Evolutionary conservation across 2,797 vertebrate genomes (phyloP).

Genomic region (Coregonus sp.): DNA sequence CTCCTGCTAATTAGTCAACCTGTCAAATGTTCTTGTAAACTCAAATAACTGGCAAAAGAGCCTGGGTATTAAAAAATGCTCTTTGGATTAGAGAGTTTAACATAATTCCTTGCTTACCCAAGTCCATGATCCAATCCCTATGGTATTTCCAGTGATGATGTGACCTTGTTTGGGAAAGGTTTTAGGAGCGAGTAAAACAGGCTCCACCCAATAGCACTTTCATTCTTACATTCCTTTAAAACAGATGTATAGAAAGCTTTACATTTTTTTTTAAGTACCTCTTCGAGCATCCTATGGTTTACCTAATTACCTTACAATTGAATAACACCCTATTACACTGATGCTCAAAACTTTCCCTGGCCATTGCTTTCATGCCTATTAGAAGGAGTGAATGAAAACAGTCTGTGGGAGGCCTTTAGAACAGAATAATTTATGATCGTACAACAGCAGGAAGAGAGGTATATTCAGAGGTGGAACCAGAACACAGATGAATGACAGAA

Average conservation of each 20-base stretch:
- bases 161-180: slow-evolving; percentile 66
- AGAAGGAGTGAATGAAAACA: neutral
- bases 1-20: slow-evolving; percentile 27
- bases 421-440: neutral
- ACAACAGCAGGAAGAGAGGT: neutral
- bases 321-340: neutral
- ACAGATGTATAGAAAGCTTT: slow-evolving; percentile 13
- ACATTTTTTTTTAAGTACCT: neutral
- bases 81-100: slow-evolving; percentile 32
- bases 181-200: slow-evolving; percentile 39
- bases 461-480: neutral
- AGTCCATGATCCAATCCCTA: slow-evolving; percentile 61
- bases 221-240: slow-evolving; percentile 17
- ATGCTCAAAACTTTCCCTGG: neutral
- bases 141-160: slow-evolving; percentile 63
- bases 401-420: neutral
- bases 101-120: slow-evolving; percentile 56
- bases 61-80: neutral
- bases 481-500: neutral
- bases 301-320: neutral
- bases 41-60: neutral
- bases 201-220: slow-evolving; percentile 29
- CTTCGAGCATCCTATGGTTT: slow-evolving; percentile 8
- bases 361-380: neutral
- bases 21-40: slow-evolving; percentile 36